Percentiles rank a stretch among this genome's conserved stretches.
Conservation (phyloP, 2,888 invertebrate species). For the Drosophila niveifrons region DNA sequence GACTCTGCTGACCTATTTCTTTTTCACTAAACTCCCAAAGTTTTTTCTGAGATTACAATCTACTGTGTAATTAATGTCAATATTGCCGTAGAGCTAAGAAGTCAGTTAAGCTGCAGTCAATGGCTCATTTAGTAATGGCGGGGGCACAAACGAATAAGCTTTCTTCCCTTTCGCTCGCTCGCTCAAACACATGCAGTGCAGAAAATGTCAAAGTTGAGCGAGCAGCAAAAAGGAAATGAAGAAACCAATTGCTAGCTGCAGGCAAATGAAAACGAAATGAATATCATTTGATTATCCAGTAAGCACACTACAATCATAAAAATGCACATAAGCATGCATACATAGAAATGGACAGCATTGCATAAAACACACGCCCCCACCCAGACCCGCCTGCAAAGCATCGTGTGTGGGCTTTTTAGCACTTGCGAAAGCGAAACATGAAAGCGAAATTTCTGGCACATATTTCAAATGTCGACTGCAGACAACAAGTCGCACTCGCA, state of each 20-base stretch:
- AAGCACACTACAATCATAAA: conserved; percentile 9
- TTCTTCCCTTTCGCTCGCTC: not conserved
- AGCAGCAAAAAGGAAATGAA: conserved; percentile 15
- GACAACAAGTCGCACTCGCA: conserved; percentile 69
- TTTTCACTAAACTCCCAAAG: not conserved
- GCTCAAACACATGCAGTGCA: not conserved
- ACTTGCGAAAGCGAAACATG: conserved; percentile 61
- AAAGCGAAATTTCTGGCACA: conserved; percentile 82
- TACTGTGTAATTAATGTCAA: not conserved
- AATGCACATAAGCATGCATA: not conserved
- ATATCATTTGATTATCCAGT: conserved; percentile 31
- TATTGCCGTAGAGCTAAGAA: no score
- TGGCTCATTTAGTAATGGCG: conserved; percentile 10
- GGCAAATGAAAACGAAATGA: conserved; percentile 62
- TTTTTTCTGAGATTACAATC: not conserved
- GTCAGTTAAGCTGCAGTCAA: conserved; percentile 1
- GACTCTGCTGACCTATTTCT: conserved; percentile 27
- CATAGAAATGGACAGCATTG: conserved; percentile 44
- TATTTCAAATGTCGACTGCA: conserved; percentile 67
- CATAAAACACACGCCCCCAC: conserved; percentile 56
- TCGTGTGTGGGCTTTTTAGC: conserved; percentile 16
- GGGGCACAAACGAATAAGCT: conserved; percentile 4
- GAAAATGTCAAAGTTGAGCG: conserved; percentile 75
- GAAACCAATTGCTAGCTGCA: conserved; percentile 20
- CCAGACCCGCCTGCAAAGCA: not conserved